phyloP scores from a whole-genome alignment of 2,797 vertebrate species.

The Melanotaenia nigrans region DNA sequence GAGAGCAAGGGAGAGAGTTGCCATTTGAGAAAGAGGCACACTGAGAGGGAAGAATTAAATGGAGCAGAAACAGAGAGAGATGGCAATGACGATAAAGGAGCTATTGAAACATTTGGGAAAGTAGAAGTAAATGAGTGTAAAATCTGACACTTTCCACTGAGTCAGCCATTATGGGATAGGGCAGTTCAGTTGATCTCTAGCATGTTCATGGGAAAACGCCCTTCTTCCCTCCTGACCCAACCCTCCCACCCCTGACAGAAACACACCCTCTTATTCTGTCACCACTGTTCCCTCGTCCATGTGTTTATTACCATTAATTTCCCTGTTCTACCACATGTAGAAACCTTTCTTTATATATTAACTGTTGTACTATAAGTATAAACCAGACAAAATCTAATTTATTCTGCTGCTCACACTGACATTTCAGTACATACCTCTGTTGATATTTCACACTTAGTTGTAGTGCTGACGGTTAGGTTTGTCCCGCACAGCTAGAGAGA shows the following conservation, averaged over 20 bases:
- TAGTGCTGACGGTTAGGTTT: neutral
- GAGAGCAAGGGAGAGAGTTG: slow-evolving; percentile 23
- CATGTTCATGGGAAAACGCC: slow-evolving; percentile 66
- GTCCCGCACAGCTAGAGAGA: slow-evolving; percentile 24
- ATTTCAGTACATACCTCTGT: neutral
- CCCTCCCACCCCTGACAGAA: slow-evolving; percentile 30
- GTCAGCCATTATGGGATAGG: slow-evolving; percentile 46
- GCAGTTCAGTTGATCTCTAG: slow-evolving; percentile 41
- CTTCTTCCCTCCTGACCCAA: slow-evolving; percentile 26
- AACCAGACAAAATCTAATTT: neutral
- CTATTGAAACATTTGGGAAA: slow-evolving; percentile 30
- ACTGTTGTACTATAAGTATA: neutral
- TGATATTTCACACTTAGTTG: slow-evolving; percentile 24
- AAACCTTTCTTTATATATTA: neutral
- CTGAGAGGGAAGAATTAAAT: neutral
- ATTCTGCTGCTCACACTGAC: neutral
- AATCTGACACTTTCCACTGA: slow-evolving; percentile 63
- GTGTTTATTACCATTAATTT: neutral
- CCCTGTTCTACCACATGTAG: neutral
- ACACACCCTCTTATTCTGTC: slow-evolving; percentile 69
- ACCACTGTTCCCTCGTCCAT: slow-evolving; percentile 46
- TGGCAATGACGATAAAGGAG: slow-evolving; percentile 10
- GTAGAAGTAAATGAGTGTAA: slow-evolving; percentile 57
- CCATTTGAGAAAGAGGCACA: slow-evolving; percentile 29
- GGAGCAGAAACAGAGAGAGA: neutral